Evolutionary conservation across 2,888 invertebrate genomes (phyloP), one percentile per base, ranked within the genome.

Genomic region (Eucriotettix oculatus): DNA sequence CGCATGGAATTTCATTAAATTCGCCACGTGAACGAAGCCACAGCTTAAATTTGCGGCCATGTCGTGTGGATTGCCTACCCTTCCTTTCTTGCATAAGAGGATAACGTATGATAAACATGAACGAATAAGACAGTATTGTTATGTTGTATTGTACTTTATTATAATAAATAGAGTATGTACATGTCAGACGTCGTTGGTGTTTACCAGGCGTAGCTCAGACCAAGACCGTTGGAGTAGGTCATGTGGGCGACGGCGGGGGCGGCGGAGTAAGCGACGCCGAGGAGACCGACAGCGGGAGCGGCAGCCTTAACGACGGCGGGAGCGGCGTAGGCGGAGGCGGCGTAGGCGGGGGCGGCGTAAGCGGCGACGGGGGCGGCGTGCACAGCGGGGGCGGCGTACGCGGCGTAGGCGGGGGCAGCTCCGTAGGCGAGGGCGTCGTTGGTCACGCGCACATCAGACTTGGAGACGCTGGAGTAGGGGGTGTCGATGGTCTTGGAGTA

Each of bases 401-500:
- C 59, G 16, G 58, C 59, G 57, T 57, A 54, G 56, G 55, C 61
- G 54, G 56, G 53, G 52, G 60, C 61, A 56, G 60, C 61, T 61
- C 58, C 61, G 62, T 63, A 61, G 59, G 61, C 62, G 57, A 61
- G 53, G 48, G 62, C 63, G 62, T 66, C 66, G 61, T 65, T 66
- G 61, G 63, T 66, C 17, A 85, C 81, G 16, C 85, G 80, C 42
- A 85, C 80, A 68, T 85, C 84, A 40, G 83, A 75, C 69, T 85
- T 85, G 68, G 83, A 81, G 54, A 84, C 83, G 69, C 83, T 84
- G 58, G 84, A 85, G 76, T 80, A 86, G 11, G 86, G 85, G 3
- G 86, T 86, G 71, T 84, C 83, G 66, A 86, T 79, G 63, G 83
- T 79, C 71, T 85, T 86, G 17, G 81, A 77, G 73, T 82, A 83